Evolutionary conservation across 1,140 invertebrate species (phyloP).

Genomic region (Pseudomyrmex gracilis): DNA sequence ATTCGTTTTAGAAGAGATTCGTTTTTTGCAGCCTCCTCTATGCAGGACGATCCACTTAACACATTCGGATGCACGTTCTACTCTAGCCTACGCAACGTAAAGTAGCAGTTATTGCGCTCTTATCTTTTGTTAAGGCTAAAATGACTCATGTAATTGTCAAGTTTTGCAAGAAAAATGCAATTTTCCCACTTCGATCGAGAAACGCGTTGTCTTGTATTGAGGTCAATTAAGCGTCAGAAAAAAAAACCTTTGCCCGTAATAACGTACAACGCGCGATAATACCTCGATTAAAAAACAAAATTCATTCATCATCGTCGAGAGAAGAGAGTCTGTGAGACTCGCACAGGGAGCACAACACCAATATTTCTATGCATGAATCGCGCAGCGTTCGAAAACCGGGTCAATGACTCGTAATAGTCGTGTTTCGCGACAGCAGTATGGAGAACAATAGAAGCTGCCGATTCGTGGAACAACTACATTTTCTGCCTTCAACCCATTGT

Average conservation of each 20-base stretch:
- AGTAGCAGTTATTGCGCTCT: conserved; percentile 24
- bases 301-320: conserved; percentile 8
- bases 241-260: not conserved
- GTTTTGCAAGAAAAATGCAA: conserved; percentile 15
- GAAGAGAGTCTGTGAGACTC: not conserved
- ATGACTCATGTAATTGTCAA: conserved; percentile 12
- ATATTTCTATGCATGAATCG: conserved; percentile 51
- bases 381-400: conserved; percentile 41
- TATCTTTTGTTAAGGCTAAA: conserved; percentile 35
- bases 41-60: conserved; percentile 30
- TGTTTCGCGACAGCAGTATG: conserved; percentile 45
- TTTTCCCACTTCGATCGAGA: not conserved
- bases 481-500: conserved; percentile 2
- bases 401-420: conserved; percentile 58
- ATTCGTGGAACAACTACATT: conserved; percentile 36
- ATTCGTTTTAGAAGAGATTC: conserved; percentile 19
- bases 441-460: conserved; percentile 47
- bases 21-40: not conserved
- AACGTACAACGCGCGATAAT: conserved; percentile 13
- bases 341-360: conserved; percentile 6
- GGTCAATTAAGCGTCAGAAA: conserved; percentile 16
- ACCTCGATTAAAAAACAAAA: conserved; percentile 28
- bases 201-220: not conserved
- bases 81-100: conserved; percentile 24
- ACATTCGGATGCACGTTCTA: conserved; percentile 40